Base-by-base conservation (phyloP, 2,888 invertebrate genomes). In the Coelogynopora nodosa region DNA sequence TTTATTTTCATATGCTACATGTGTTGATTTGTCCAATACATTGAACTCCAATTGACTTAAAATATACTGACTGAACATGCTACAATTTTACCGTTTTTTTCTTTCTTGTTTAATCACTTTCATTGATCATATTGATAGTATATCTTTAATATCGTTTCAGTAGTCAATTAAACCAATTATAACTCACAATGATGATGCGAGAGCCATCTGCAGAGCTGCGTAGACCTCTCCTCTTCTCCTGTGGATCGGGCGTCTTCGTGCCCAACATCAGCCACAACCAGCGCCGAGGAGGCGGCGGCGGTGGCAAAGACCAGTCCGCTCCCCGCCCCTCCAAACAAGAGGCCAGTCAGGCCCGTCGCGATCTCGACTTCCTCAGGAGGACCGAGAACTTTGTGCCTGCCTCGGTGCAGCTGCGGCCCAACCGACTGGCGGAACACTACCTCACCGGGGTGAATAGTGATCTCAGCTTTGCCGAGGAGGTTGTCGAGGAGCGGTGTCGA, bases 401-500 rank as follows among this genome's bases (percentile, higher is more conserved):
- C 74, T 74, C 74, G 5, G 27, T 74, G 18, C 74, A 10, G 23
- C 18, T n/a, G 2, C 74, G 74, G 10, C 74, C 74, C 10, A 74
- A 23, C 10, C 5, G 5, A 26, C 18, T 74, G 74, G 23, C 74
- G 2, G 74, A 74, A 23, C 5, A 26, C 74, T 74, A 74, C 23
- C 74, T 74, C 2, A 5, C 74, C 18, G 10, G 74, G 23, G 5
- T 74, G 5, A 2, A 74, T 10, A 26, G 74, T n/a, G 91, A 89
- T 86, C 85, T 92, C 0, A 88, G 87, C 0, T 92, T 92, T 89
- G 89, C 88, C 30, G 90, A 91, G 88, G 91, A 91, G 87, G 92
- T 91, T 30, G 90, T 91, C 10, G 89, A 89, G 83, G 90, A 91
- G 1, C 88, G 91, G 83, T 90, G 90, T 84, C 90, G 90, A 87